A percentile compares a stretch with the other conserved stretches of the same genome.
phyloP scores from a whole-genome alignment of 2,113 vertebrate species.

The Noturus placidus region DNA sequence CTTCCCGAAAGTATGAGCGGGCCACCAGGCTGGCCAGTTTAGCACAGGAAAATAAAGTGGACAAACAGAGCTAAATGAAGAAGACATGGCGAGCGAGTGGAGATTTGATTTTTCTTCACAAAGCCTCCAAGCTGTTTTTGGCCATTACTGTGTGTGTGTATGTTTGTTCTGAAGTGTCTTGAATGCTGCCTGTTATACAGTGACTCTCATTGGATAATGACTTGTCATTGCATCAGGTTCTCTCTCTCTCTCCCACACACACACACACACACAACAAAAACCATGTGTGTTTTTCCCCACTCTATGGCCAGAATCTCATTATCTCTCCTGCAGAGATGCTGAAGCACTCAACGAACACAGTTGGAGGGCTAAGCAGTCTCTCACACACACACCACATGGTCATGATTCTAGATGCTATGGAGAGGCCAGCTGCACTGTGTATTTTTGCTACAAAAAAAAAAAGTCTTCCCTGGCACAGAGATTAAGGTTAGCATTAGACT shows the following conservation, averaged over 20 bases:
- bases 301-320: conserved; percentile 30
- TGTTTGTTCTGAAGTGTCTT: conserved; percentile 16
- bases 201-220: conserved; percentile 51
- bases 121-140: conserved; percentile 36
- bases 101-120: conserved; percentile 32
- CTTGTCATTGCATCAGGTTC: conserved; percentile 27
- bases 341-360: conserved; percentile 26
- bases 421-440: conserved; percentile 25
- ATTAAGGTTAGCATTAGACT: not conserved
- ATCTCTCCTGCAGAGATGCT: conserved; percentile 26
- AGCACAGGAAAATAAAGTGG: conserved; percentile 16
- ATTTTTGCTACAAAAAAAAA: not conserved
- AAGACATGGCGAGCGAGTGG: not conserved
- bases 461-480: not conserved
- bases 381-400: conserved; percentile 28
- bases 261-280: conserved; percentile 26
- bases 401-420: conserved; percentile 22
- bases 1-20: not conserved
- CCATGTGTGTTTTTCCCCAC: not conserved
- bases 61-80: not conserved
- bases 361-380: conserved; percentile 18
- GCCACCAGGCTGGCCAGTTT: not conserved
- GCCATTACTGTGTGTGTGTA: conserved; percentile 43
- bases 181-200: conserved; percentile 25
- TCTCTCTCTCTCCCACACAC: conserved; percentile 44